Percentiles rank a stretch among this genome's conserved stretches.
These are phyloP conservation scores for Homarus gammarus DNA, from an alignment of 2,888 invertebrate species.

Conservation along the genomic window DNA sequence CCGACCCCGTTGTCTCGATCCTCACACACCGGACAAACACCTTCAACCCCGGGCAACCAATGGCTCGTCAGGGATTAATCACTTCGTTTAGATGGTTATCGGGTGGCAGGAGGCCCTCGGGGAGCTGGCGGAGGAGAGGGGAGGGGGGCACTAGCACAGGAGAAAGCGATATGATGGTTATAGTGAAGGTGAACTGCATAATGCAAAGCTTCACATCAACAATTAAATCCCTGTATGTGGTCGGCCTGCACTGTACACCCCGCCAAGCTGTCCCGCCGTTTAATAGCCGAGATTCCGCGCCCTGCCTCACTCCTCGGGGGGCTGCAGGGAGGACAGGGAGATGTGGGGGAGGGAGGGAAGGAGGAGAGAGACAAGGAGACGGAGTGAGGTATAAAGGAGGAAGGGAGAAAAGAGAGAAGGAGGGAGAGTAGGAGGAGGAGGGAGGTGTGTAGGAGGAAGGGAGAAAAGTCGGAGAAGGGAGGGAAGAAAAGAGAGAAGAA, in stretches of 20 bases:
- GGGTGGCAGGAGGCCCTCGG: background rate
- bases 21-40: background rate
- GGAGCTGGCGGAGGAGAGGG: no score
- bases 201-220: constrained; percentile 5
- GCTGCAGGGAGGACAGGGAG: background rate
- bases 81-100: background rate
- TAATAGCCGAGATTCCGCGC: background rate
- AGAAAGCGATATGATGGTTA: background rate
- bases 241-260: background rate
- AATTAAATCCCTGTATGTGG: constrained; percentile 4
- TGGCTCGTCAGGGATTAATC: background rate
- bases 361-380: background rate
- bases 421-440: background rate
- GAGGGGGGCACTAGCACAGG: background rate
- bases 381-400: background rate
- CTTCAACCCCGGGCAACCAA: background rate
- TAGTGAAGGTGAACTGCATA: background rate
- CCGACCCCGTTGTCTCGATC: background rate
- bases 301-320: background rate
- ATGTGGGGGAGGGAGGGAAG: background rate
- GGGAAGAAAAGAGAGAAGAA: no score
- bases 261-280: background rate
- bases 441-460: no score
- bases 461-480: no score
- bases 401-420: background rate